Evolutionary conservation across 2,113 vertebrate genomes (phyloP).

Genomic region (Sapajus apella): DNA sequence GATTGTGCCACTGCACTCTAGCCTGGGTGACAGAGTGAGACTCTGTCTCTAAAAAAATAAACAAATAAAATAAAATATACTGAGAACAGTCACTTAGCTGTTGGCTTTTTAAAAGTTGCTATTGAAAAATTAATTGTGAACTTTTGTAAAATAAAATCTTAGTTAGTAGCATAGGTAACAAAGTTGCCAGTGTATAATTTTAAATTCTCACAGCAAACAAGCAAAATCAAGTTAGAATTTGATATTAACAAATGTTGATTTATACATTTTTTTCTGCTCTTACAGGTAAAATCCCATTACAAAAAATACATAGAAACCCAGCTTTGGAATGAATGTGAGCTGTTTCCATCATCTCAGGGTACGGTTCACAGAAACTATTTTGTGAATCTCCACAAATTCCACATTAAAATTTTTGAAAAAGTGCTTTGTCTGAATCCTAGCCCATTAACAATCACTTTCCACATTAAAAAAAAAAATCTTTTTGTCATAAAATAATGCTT

Average conservation of each 20-base stretch:
- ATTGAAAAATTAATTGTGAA: not conserved
- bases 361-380: not conserved
- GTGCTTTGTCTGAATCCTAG: not conserved
- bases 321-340: not conserved
- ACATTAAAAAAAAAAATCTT: not conserved
- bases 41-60: too few relatives aligned
- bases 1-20: too few relatives aligned
- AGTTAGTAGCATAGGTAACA: slow-evolving; percentile 61
- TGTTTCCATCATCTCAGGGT: not conserved
- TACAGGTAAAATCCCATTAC: slow-evolving; percentile 79
- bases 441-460: not conserved
- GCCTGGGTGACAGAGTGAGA: too few relatives aligned
- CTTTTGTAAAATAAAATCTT: slow-evolving; percentile 13
- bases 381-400: not conserved
- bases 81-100: not conserved
- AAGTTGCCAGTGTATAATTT: slow-evolving; percentile 40
- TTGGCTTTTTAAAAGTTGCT: slow-evolving; percentile 43
- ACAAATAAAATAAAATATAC: not conserved
- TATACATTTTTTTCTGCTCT: slow-evolving; percentile 31
- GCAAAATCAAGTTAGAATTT: slow-evolving; percentile 80
- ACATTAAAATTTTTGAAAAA: not conserved
- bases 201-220: slow-evolving; percentile 79
- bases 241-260: slow-evolving; percentile 53
- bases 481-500: slow-evolving; percentile 2
- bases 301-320: slow-evolving; percentile 59